Evolutionary conservation across 2,797 vertebrate species (phyloP), one percentile per base, ranked within the genome.

Genomic region (Labroides dimidiatus): DNA sequence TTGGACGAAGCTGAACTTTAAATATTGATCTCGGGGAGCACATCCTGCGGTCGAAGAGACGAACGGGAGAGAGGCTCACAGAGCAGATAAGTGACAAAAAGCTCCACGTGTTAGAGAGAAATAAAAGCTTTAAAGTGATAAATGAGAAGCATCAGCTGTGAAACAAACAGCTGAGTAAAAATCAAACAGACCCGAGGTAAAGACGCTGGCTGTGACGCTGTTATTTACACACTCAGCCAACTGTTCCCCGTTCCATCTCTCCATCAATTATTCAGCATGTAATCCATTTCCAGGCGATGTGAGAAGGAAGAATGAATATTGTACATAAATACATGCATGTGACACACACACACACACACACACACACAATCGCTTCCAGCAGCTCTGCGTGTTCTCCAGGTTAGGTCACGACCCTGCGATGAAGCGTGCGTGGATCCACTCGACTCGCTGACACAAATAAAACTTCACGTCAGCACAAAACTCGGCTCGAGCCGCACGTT

Each of bases 201-300:
- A 10, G 44, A 71, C 59, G 16, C 20, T 6, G 21, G 43, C 11
- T 63, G 48, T 39, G 51, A 59, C 63, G 72, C 14, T 17, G 52
- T 14, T 70, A 74, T 78, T 69, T 73, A 76, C 69, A 64, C 61
- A 59, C 44, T 54, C 72, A 61, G 59, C 41, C 53, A 83, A 82
- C 50, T 57, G 80, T 85, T 73, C 56, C 63, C 49, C 1, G 2
- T 71, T 82, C 78, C 66, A 73, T 66, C 84, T 85, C 71, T 21
- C 54, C 70, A 90, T 91, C 71, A 89, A 91, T 93, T 89, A 91
- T 92, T 92, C 75, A 90, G 72, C 44, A 75, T 62, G 57, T 36
- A 76, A 86, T 90, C 76, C 81, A 86, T 82, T 91, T 84, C 71
- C 51, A 80, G 76, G 71, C 42, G 12, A 56, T 50, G 64, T 57